phyloP scores from a whole-genome alignment of 2,797 vertebrate genomes.

The Catharus ustulatus region DNA sequence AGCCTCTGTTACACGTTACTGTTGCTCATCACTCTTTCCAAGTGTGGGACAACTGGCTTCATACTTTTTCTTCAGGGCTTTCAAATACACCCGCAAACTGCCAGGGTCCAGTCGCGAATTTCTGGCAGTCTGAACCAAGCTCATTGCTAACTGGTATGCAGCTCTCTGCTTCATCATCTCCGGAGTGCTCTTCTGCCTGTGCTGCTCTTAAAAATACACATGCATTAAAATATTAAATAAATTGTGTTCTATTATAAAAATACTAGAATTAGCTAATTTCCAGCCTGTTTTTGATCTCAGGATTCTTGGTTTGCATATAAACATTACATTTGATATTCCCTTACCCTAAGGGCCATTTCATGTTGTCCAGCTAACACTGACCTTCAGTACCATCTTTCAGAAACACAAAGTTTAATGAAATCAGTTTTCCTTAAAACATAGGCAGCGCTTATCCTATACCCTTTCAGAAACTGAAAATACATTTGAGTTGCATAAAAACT shows the following conservation, averaged over 20 bases:
- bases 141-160: conserved; percentile 85
- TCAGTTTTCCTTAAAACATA: neutral
- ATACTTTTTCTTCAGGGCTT: conserved; percentile 86
- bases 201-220: conserved; percentile 73
- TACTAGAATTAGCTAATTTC: neutral
- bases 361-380: neutral
- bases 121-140: conserved; percentile 89
- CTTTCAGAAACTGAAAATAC: neutral
- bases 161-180: conserved; percentile 83
- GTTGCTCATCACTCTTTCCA: neutral
- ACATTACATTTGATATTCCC: neutral
- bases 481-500: neutral
- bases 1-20: neutral
- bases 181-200: conserved; percentile 83
- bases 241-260: neutral
- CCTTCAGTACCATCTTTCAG: neutral
- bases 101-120: conserved; percentile 90
- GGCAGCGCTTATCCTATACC: neutral
- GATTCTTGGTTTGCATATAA: neutral
- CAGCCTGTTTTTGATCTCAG: neutral
- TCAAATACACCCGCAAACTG: conserved; percentile 88
- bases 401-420: neutral
- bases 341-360: neutral
- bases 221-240: conserved; percentile 13
- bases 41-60: conserved; percentile 77